phyloP scores from a whole-genome alignment of 2,888 invertebrate species.

The Aricia artaxerxes region DNA sequence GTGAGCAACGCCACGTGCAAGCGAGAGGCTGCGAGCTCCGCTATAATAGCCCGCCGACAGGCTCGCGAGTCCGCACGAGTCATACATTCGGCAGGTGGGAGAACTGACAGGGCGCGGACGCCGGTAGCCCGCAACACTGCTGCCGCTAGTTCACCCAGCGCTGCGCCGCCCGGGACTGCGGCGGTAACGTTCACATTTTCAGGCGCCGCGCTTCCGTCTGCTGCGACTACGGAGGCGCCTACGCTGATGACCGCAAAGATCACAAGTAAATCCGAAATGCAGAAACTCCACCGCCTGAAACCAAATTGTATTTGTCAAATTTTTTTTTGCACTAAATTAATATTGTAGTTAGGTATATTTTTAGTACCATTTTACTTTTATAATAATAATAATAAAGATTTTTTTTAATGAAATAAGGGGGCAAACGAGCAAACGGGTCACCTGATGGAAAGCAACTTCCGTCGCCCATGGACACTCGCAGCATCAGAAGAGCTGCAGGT shows the following conservation, averaged over 20 bases:
- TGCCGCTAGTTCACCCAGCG: slow-evolving; percentile 43
- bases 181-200: slow-evolving; percentile 42
- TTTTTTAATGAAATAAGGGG: no score
- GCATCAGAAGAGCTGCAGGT: no score
- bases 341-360: no score
- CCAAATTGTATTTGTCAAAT: not conserved
- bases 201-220: slow-evolving; percentile 18
- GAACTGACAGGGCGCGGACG: slow-evolving; percentile 43
- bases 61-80: slow-evolving; percentile 41
- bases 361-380: no score
- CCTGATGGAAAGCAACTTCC: no score
- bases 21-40: slow-evolving; percentile 44
- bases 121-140: slow-evolving; percentile 47
- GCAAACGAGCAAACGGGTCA: no score
- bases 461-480: no score
- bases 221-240: slow-evolving; percentile 15
- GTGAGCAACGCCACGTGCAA: slow-evolving; percentile 51
- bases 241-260: slow-evolving; percentile 14
- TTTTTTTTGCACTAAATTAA: not conserved
- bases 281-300: slow-evolving; percentile 27
- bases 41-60: slow-evolving; percentile 45
- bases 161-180: slow-evolving; percentile 40
- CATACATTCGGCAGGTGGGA: slow-evolving; percentile 44
- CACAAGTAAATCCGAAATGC: slow-evolving; percentile 19
- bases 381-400: no score